phyloP scores from a whole-genome alignment of 2,113 vertebrate species.

The Myrmecophaga tridactyla region DNA sequence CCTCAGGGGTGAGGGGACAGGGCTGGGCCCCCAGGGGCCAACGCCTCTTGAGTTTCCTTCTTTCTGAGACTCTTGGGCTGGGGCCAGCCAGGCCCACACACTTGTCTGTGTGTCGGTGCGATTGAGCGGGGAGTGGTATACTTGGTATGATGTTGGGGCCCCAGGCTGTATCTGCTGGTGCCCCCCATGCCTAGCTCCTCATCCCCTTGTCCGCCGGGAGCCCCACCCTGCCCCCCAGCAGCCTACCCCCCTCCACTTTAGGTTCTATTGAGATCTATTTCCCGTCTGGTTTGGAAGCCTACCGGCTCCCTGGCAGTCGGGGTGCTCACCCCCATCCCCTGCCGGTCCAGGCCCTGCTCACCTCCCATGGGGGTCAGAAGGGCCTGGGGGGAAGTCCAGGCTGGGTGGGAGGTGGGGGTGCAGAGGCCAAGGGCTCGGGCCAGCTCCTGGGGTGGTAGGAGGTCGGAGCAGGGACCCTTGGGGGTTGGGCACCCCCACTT shows the following conservation, averaged over 20 bases:
- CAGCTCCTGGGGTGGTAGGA: rapidly evolving
- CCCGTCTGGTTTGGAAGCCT: slow-evolving; percentile 35
- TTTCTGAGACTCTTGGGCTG: background rate
- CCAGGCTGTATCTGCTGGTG: background rate
- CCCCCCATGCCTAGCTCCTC: background rate
- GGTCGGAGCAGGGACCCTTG: no score
- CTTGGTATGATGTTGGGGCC: rapidly evolving
- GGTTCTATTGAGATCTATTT: slow-evolving; percentile 39
- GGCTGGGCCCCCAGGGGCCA: slow-evolving; percentile 1
- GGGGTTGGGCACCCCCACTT: no score
- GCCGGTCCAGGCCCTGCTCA: background rate
- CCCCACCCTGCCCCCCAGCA: background rate
- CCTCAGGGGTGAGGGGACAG: background rate
- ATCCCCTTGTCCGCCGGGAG: background rate
- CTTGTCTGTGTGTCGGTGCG: background rate
- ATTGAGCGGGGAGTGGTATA: background rate
- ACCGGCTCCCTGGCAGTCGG: slow-evolving; percentile 11
- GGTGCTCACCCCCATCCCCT: rapidly evolving
- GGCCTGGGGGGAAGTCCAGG: background rate
- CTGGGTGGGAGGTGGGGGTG: background rate
- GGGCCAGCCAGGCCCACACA: background rate
- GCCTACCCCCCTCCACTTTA: background rate
- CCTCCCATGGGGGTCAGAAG: background rate
- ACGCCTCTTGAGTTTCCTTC: background rate
- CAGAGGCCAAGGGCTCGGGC: background rate